A percentile compares a stretch with the other conserved stretches of the same genome.
These are phyloP conservation scores for Oasisia sp. DNA, from an alignment of 2,888 invertebrate species.

Conservation along the genomic window DNA sequence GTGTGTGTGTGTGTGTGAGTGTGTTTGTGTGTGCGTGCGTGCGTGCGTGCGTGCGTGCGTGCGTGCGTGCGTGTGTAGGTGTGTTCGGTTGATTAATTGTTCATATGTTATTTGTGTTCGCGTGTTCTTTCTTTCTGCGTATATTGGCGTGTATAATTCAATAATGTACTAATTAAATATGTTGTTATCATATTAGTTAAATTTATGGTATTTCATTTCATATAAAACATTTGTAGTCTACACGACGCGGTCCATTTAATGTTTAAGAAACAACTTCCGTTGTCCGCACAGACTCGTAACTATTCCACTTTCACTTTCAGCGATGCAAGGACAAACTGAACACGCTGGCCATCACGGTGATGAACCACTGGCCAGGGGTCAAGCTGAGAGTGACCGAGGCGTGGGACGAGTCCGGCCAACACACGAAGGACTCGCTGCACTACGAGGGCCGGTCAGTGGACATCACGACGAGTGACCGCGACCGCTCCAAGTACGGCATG, in stretches of 20 bases:
- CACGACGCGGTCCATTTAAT: not conserved
- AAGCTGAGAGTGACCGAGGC: conserved; percentile 91
- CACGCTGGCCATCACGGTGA: conserved; percentile 92
- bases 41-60: not conserved
- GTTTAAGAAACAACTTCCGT: not conserved
- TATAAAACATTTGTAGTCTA: not conserved
- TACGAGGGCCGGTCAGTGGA: conserved; percentile 97
- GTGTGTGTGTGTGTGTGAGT: not conserved
- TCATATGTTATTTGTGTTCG: not conserved
- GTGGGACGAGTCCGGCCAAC: conserved; percentile 88
- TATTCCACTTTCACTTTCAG: conserved; percentile 72
- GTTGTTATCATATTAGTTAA: too few species aligned
- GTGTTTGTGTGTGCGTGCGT: not conserved
- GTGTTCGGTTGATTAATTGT: not conserved
- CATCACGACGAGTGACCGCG: conserved; percentile 90
- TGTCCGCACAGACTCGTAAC: not conserved
- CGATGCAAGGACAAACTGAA: conserved; percentile 95
- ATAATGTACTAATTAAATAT: too few species aligned
- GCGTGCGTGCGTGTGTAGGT: not conserved
- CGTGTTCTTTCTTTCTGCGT: too few species aligned
- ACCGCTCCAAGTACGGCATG: conserved; percentile 90
- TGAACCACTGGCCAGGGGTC: conserved; percentile 98
- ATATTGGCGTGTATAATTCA: too few species aligned
- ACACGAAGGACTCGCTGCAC: conserved; percentile 84
- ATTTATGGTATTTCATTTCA: not conserved